Evolutionary conservation across 2,113 vertebrate species (phyloP), one percentile per base, ranked within the genome.

Genomic region (Phalacrocorax brasilianus): DNA sequence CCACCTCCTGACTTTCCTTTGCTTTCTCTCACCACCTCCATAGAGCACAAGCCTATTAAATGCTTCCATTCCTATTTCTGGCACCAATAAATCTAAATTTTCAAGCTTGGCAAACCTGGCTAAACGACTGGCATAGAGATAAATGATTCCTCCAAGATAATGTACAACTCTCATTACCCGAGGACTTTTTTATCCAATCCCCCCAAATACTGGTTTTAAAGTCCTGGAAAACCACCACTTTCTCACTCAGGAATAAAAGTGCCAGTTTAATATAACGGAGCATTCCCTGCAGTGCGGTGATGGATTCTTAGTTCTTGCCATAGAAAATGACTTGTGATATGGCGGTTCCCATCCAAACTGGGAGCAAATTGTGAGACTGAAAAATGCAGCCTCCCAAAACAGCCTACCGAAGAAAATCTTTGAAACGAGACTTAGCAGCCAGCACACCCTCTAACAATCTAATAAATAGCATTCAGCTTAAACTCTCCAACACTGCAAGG

Each of bases 51-150:
- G 52, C 89, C 92, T 91, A 92, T 97, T 98, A 97, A 98, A 97
- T 74, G 88, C 78, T 92, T 96, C 93, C 90, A 81, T 95, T 96
- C 81, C 88, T 88, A 91, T 92, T 97, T 97, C 78, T 98, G 98
- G 96, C 95, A 96, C 89, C 95, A 97, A 98, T 98, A 97, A 98
- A 98, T 98, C 98, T 98, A 97, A 97, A 98, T 98, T 98, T 98
- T 97, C 97, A 95, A 97, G 97, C 97, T 89, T 95, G 95, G 97
- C 96, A 98, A 97, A 93, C 89, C 62, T 68, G 49, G 91, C 85
- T 97, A 97, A 98, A 96, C 92, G 95, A 97, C 84, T 95, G 97
- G 98, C 97, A 92, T 45, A 59, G 97, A 98, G 98, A 98, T 97
- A 98, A 97, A 98, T 97, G 97, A 98, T 97, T 97, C 88, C 80